Percentiles rank a stretch among this genome's conserved stretches.
Evolutionary conservation across 2,797 vertebrate species (phyloP).

Genomic region (Gymnoscopelus microlampas): DNA sequence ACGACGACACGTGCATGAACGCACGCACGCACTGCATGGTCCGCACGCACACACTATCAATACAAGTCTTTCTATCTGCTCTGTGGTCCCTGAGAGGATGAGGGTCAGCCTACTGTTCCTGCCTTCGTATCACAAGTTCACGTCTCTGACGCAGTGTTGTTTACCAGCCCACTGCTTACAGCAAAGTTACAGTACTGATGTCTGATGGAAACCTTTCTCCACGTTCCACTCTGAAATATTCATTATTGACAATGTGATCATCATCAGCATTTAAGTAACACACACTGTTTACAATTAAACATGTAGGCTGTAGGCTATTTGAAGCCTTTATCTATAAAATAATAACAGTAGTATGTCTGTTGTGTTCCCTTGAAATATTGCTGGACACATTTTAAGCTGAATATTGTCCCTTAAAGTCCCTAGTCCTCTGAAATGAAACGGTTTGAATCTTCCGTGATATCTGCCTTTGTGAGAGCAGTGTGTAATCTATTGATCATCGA

Average conservation of each 20-base stretch:
- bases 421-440: not conserved
- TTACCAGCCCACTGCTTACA: conserved; percentile 38
- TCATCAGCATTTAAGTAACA: not conserved
- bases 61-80: conserved; percentile 2
- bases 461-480: conserved; percentile 9
- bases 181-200: not conserved
- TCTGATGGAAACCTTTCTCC: too few relatives aligned
- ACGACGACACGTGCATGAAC: not conserved
- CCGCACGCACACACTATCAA: not conserved
- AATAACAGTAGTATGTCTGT: too few relatives aligned
- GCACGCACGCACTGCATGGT: conserved; percentile 21
- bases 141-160: conserved; percentile 29
- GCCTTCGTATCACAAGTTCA: conserved; percentile 22
- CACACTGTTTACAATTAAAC: too few relatives aligned
- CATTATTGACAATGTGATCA: not conserved
- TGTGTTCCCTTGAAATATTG: too few relatives aligned
- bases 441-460: not conserved
- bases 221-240: not conserved
- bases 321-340: too few relatives aligned
- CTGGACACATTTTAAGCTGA: too few relatives aligned
- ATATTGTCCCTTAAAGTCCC: too few relatives aligned
- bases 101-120: conserved; percentile 24
- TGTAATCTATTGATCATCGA: conserved; percentile 30
- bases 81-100: conserved; percentile 17
- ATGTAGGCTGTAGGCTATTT: not conserved